These are phyloP conservation scores for Barypeithes pellucidus DNA, from an alignment of 2,888 invertebrate species.

Conservation along the genomic window DNA sequence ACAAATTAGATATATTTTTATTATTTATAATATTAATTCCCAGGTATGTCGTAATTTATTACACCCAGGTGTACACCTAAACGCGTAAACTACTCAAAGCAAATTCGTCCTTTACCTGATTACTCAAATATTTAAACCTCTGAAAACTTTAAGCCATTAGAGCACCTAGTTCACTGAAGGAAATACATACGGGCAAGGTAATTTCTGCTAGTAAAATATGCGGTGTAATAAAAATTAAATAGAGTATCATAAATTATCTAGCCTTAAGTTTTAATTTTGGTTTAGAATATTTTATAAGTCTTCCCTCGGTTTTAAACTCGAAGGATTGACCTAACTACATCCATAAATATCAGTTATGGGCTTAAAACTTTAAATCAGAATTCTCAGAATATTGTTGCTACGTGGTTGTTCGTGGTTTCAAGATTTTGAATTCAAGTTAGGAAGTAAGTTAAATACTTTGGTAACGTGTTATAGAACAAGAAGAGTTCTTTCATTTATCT, in stretches of 20 bases:
- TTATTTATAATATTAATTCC: too few species aligned
- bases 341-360: conserved; percentile 47
- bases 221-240: conserved; percentile 28
- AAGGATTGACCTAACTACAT: conserved; percentile 35
- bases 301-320: conserved; percentile 28
- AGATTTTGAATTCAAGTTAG: conserved; percentile 30
- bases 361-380: conserved; percentile 40
- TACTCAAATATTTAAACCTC: conserved; percentile 14
- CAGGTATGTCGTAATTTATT: too few species aligned
- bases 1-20: too few species aligned
- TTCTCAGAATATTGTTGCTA: conserved; percentile 32
- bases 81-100: too few species aligned
- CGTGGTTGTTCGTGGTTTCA: conserved; percentile 25
- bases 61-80: too few species aligned
- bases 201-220: conserved; percentile 30
- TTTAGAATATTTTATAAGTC: conserved; percentile 23
- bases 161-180: conserved; percentile 25
- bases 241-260: conserved; percentile 32
- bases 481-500: too few species aligned
- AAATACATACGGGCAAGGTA: conserved; percentile 29
- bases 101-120: background rate
- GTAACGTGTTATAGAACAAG: conserved; percentile 32
- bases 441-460: conserved; percentile 36
- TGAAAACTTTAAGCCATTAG: conserved; percentile 12
- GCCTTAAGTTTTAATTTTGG: conserved; percentile 23